Evolutionary conservation across 1,140 invertebrate genomes (phyloP), one percentile per base, ranked within the genome.

Genomic region (Musca vetustissima): DNA sequence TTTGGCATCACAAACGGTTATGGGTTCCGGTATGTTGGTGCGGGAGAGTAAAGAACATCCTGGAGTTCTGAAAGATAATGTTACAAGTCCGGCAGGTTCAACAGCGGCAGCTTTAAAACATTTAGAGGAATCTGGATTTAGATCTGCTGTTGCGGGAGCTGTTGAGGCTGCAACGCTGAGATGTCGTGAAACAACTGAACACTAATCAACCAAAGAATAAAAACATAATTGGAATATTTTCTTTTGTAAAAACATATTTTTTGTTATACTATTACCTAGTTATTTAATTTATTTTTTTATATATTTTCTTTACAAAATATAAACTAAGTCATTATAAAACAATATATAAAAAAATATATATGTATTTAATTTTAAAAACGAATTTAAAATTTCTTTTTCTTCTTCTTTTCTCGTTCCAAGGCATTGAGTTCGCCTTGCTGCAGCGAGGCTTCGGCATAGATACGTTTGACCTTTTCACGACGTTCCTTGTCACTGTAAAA

Each of bases 61-160:
- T 0, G 93, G 89, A 1, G 85, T 88, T 17, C 83, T 96, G 28
- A 95, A 94, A 82, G 95, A 97, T 74, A 91, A 93, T 68, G 96
- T 98, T 0, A 94, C 94, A 25, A 97, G 94, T 55, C 95, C 96
- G 11, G 94, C 88, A n/a, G 92, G 92, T 9, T 92, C 92, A 3
- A 97, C 96, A 0, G 95, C 97, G 36, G 88, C 91, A 48, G 96
- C 89, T 1, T 87, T 98, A 57, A 91, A 94, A 80, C 88, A 90
- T 76, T 85, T 98, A 43, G 97, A 99, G 81, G 86, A 90, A 73
- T 87, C 89, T 74, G 92, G 85, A 83, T 92, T 90, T 75, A 89
- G 89, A 80, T 87, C 88, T 53, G 88, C 92, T 1, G 80, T 98
- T 17, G 96, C 98, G 67, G 91, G 91, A 22, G 96, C 97, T 24